phyloP scores from a whole-genome alignment of 2,797 vertebrate species.

The Tragopan temminckii region DNA sequence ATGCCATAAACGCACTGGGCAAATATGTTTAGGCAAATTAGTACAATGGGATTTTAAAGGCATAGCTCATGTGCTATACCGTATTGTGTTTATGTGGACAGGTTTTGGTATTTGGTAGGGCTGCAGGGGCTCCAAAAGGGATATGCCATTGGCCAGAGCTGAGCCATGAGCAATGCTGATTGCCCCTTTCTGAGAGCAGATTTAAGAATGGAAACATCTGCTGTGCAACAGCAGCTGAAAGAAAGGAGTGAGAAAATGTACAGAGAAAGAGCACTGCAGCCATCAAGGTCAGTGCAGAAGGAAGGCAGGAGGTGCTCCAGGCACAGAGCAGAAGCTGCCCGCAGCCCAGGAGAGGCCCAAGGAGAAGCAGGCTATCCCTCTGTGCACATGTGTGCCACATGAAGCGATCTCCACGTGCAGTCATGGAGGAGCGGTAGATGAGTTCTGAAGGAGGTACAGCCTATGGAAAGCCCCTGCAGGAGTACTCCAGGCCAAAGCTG shows the following conservation, averaged over 20 bases:
- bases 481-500: too few relatives aligned
- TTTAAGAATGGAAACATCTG: neutral
- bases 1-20: neutral
- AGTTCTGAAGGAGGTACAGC: too few relatives aligned
- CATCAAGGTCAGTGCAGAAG: neutral
- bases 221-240: neutral
- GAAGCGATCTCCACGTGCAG: too few relatives aligned
- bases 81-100: neutral
- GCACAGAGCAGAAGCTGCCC: too few relatives aligned
- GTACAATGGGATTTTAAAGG: neutral
- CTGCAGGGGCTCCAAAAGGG: neutral
- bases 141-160: neutral
- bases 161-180: neutral
- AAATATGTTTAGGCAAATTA: neutral
- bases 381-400: too few relatives aligned
- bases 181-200: neutral
- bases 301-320: neutral
- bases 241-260: neutral
- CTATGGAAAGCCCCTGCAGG: too few relatives aligned
- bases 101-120: neutral
- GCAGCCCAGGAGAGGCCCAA: too few relatives aligned
- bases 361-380: too few relatives aligned
- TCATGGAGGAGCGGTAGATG: too few relatives aligned
- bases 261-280: neutral
- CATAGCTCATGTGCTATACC: neutral